Evolutionary conservation across 1,140 invertebrate genomes (phyloP).

Genomic region (Bemisia tabaci): DNA sequence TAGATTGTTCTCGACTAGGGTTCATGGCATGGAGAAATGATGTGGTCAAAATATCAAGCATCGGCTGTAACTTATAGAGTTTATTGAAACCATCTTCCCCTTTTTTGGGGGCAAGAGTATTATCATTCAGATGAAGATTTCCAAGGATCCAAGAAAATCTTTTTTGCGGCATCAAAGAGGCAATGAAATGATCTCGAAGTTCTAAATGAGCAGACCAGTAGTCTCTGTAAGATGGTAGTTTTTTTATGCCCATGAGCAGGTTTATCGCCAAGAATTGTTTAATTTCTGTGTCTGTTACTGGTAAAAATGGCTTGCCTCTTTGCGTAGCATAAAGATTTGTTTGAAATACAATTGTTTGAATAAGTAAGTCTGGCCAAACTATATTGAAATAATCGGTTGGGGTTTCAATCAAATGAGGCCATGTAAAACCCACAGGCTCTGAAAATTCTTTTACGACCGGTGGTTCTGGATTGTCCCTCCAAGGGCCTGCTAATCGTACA

Average conservation of each 20-base stretch:
- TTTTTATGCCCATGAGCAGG: slow-evolving; percentile 25
- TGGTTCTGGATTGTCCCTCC: background rate
- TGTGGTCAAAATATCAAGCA: slow-evolving; percentile 8
- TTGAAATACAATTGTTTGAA: slow-evolving; percentile 15
- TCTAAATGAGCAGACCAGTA: slow-evolving; percentile 29
- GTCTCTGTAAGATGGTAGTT: slow-evolving; percentile 21
- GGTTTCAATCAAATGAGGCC: background rate
- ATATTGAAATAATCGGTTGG: background rate
- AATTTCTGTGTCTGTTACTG: slow-evolving; percentile 19
- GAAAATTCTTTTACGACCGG: background rate
- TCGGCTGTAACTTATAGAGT: slow-evolving; percentile 22
- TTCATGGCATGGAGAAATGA: slow-evolving; percentile 12
- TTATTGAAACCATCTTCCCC: slow-evolving; percentile 20
- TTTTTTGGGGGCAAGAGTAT: slow-evolving; percentile 17
- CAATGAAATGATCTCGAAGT: slow-evolving; percentile 28
- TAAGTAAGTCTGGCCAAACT: slow-evolving; percentile 3
- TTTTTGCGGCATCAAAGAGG: slow-evolving; percentile 29
- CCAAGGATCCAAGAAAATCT: no score
- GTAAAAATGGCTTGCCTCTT: slow-evolving; percentile 12
- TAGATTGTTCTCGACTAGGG: slow-evolving; percentile 12
- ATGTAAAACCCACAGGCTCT: background rate
- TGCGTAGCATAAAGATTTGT: slow-evolving; percentile 19
- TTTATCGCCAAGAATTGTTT: slow-evolving; percentile 23
- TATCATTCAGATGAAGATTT: slow-evolving; percentile 25
- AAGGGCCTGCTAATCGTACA: background rate